These are phyloP conservation scores for Kryptopterus vitreolus DNA, from an alignment of 2,797 vertebrate species.

Conservation along the genomic window DNA sequence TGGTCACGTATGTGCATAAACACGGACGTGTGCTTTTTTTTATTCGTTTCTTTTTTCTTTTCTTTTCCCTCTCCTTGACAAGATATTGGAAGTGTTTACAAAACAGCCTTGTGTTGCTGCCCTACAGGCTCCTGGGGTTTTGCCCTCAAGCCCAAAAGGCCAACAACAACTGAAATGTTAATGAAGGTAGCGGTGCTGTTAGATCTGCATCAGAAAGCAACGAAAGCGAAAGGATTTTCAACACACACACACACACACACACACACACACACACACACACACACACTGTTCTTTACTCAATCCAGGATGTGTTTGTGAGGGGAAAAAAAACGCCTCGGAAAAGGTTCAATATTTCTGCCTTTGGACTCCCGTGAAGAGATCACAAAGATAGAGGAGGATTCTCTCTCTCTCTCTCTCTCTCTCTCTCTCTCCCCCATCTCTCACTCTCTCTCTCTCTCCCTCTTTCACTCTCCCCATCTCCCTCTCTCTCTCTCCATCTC, in stretches of 20 bases:
- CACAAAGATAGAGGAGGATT: slow-evolving; percentile 40
- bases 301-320: neutral
- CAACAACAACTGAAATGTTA: slow-evolving; percentile 47
- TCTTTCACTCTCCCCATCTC: no score
- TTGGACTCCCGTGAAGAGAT: slow-evolving; percentile 37
- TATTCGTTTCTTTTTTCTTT: neutral
- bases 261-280: slow-evolving; percentile 28
- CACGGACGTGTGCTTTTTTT: slow-evolving; percentile 10
- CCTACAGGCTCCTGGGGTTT: slow-evolving; percentile 44
- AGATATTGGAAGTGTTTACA: slow-evolving; percentile 54
- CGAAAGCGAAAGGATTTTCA: slow-evolving; percentile 37
- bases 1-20: slow-evolving; percentile 16
- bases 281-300: slow-evolving; percentile 33
- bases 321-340: slow-evolving; percentile 22
- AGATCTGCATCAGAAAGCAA: slow-evolving; percentile 41
- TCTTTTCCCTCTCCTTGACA: slow-evolving; percentile 44
- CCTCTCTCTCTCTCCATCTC: no score
- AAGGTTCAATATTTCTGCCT: slow-evolving; percentile 43
- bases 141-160: slow-evolving; percentile 48
- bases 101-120: slow-evolving; percentile 53
- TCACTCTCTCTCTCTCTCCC: no score
- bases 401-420: no score
- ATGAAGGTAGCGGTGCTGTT: slow-evolving; percentile 45
- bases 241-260: slow-evolving; percentile 29
- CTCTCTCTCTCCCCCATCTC: no score